phyloP scores from a whole-genome alignment of 2,113 vertebrate species.

The Orcinus orca region DNA sequence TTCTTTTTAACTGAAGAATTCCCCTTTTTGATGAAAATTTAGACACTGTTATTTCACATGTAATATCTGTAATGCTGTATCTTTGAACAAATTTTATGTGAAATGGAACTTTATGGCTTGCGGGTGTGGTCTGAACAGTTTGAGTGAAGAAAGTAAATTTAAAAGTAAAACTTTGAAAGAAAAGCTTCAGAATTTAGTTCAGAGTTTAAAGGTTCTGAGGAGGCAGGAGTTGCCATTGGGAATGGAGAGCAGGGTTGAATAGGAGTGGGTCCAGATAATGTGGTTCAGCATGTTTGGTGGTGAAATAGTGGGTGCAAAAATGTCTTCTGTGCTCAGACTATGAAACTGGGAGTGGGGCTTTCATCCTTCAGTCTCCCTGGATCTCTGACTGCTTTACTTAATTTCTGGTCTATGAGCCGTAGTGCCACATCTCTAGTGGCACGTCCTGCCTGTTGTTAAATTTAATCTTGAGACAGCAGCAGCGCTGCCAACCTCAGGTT shows the following conservation, averaged over 20 bases:
- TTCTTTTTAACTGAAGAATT: not conserved
- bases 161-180: too few relatives aligned
- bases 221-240: not conserved
- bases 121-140: slow-evolving; percentile 16
- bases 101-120: not conserved
- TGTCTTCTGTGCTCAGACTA: not conserved
- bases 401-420: not conserved
- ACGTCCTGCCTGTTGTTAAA: not conserved
- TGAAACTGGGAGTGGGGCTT: not conserved
- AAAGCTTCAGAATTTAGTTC: not conserved
- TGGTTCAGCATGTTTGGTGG: not conserved
- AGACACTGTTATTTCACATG: not conserved
- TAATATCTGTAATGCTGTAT: not conserved
- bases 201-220: not conserved
- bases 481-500: not conserved
- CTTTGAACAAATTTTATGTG: not conserved
- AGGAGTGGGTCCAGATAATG: not conserved
- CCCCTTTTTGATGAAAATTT: not conserved
- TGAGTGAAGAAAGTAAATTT: slow-evolving; percentile 6
- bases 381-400: not conserved
- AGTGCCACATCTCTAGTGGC: not conserved
- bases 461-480: not conserved
- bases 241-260: not conserved
- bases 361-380: not conserved
- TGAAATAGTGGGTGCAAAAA: not conserved